Conservation (phyloP, 2,797 vertebrate genomes). For the Meriones psammophilus region DNA sequence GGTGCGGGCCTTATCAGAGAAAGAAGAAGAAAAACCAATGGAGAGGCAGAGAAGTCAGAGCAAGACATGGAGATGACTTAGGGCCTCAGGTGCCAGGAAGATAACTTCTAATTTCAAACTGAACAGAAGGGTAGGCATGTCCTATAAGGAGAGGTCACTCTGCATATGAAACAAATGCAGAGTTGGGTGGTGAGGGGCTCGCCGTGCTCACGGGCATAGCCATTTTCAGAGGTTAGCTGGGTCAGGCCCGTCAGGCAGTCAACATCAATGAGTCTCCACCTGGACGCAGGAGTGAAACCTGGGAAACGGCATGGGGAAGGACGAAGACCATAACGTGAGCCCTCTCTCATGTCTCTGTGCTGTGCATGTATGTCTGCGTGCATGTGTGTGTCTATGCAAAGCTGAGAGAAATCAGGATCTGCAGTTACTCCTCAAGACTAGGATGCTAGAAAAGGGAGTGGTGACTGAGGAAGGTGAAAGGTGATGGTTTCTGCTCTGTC, state of each 20-base stretch:
- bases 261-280: neutral
- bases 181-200: neutral
- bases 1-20: neutral
- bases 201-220: neutral
- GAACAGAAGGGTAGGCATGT: too few relatives aligned
- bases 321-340: accelerated
- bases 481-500: neutral
- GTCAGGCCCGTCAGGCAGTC: neutral
- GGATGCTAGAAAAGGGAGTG: too few relatives aligned
- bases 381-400: neutral
- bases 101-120: neutral
- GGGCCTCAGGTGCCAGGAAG: neutral
- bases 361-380: too few relatives aligned
- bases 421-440: neutral
- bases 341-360: neutral
- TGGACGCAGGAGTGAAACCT: neutral
- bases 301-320: neutral
- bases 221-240: neutral
- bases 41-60: neutral
- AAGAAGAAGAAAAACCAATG: neutral
- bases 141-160: neutral
- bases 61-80: too few relatives aligned
- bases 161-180: neutral
- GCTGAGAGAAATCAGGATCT: neutral
- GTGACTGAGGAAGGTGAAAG: neutral